Base-by-base conservation (phyloP, 2,797 vertebrate species). In the Antennarius maculatus region DNA sequence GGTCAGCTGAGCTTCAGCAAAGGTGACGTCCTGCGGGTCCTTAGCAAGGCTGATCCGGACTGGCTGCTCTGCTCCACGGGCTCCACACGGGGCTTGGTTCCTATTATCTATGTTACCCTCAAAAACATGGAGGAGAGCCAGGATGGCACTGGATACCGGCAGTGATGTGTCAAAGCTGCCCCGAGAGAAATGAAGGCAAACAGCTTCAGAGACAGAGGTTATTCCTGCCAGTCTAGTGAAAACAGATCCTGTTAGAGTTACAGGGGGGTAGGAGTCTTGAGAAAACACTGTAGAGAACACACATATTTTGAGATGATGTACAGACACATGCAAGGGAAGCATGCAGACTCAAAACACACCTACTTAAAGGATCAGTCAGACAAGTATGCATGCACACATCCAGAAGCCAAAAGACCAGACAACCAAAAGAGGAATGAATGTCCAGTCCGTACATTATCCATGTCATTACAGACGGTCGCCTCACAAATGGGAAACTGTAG, bases 1-100 rank as follows among this genome's bases (percentile, higher is more conserved):
- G 95, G 94, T 46, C 98, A 97, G 69, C 95, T 97, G 83, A 97
- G 97, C 91, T 97, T 98, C 94, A 93, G 87, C 81, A 97, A 97
- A 70, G 97, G 97, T 0, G 96, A 97, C 9, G 28, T 94, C 59
- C 89, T 97, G 58, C 91, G 69, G 13, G 96, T 97, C 51, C 83
- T 95, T 83, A 91, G 93, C 77, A 93, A 92, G 34, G 93, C 94
- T 0, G 94, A 95, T 1, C 87, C 94, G 3, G 96, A 98, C 86
- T 97, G 96, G 95, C 92, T 98, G 79, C 89, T 92, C 66, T 97
- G 97, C 76, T 91, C 94, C 29, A 88, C 93, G 12, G 95, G 94
- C 57, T 85, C 92, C 0, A 79, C 84, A 65, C 91, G 63, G 27
- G 96, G 97, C 60, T 82, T 99, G 74, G 97, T 97, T 52, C 97